Conservation (phyloP, 2,888 invertebrate genomes). For the Corbicula japonica region DNA sequence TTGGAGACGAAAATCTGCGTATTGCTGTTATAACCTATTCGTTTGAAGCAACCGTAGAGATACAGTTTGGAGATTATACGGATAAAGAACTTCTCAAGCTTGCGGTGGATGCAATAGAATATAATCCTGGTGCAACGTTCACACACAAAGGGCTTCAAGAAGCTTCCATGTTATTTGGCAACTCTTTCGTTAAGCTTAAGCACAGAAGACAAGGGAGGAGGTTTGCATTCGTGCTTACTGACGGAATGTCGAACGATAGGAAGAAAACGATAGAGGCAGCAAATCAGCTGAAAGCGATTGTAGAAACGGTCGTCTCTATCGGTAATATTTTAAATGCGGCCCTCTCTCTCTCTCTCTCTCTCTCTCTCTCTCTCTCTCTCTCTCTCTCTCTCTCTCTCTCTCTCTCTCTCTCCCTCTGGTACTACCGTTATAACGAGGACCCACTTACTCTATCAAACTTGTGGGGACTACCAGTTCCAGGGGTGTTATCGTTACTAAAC, state of each 20-base stretch:
- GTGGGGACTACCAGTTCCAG: no score
- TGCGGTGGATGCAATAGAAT: constrained; percentile 24
- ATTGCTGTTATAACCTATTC: constrained; percentile 30
- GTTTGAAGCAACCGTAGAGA: constrained; percentile 27
- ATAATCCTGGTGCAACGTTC: constrained; percentile 33
- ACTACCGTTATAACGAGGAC: no score
- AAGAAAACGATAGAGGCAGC: neutral
- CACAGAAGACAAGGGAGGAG: neutral
- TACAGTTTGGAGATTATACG: constrained; percentile 2
- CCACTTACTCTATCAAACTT: no score
- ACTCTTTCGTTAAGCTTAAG: neutral
- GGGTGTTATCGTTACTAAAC: no score
- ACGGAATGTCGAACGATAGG: constrained; percentile 14
- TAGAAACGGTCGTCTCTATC: constrained; percentile 3
- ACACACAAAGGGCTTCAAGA: constrained; percentile 27
- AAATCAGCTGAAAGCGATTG: neutral
- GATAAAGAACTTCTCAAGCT: constrained; percentile 23
- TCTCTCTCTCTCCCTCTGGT: no score
- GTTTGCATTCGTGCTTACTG: constrained; percentile 11
- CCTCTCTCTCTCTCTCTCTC: no score
- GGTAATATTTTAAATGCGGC: no score
- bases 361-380: no score
- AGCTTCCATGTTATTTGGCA: constrained; percentile 2
- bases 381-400: no score
- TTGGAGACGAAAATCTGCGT: constrained; percentile 22